Base-by-base conservation (phyloP, 2,888 invertebrate genomes). In the Xestia xanthographa region DNA sequence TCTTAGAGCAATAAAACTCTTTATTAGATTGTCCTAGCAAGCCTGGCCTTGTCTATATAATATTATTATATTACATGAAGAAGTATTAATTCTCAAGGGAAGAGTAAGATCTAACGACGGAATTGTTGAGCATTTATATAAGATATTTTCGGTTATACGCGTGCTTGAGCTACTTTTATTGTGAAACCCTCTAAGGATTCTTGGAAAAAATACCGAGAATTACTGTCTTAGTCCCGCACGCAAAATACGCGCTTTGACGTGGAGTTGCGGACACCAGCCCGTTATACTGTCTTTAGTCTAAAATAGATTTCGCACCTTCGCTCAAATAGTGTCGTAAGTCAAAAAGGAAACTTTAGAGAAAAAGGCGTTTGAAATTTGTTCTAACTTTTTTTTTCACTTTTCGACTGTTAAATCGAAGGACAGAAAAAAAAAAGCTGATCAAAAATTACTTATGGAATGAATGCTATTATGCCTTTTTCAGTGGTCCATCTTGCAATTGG, bases 61-160 rank as follows among this genome's bases (percentile, higher is more conserved):
- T 82, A 56, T 53, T 26, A n/a, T 53, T 53, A 53, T 53, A 62
- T 66, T 60, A 38, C 60, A 67, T 14, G 66, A 22, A 41, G 12
- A 34, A 66, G 75, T 26, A 66, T 43, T 53, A 58, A 60, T 34
- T 41, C 29, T 38, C 63, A 65, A 68, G 22, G 29, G 50, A 2
- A 38, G 9, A 38, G 38, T 45, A 17, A 69, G 43, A 41, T 79
- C 29, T 78, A 4, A 45, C 3, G 45, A 53, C 9, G 17, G 43
- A 48, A 20, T 69, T 65, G 43, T 65, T 26, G 38, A 71, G 41
- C 48, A 20, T 38, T 38, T 2, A 4, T 45, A 8, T 34, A 50
- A 45, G 0, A 53, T 45, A 60, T 70, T n/a, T n/a, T 41, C 11
- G 8, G 29, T 60, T 53, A 3, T n/a, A 45, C 4, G 2, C 38